These are phyloP conservation scores for Lagothrix lagotricha DNA, from an alignment of 2,797 vertebrate species.

Conservation along the genomic window DNA sequence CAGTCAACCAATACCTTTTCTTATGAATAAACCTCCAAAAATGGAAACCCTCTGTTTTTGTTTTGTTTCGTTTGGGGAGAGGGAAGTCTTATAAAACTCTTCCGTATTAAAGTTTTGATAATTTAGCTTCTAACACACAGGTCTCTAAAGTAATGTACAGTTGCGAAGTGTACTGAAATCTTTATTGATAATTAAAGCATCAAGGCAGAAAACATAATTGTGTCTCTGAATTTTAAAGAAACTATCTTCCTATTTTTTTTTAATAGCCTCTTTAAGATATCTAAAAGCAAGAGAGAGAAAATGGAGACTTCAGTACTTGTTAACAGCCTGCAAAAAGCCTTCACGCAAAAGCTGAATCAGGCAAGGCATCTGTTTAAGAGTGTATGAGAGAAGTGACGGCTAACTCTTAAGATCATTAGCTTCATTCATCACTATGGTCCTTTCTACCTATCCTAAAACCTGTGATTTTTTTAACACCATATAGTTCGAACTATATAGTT, in stretches of 20 bases:
- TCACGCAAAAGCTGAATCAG: neutral
- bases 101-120: neutral
- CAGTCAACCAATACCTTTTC: neutral
- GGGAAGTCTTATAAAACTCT: neutral
- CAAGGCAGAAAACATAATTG: slow-evolving; percentile 7
- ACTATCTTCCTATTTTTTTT: neutral
- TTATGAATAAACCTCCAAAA: neutral
- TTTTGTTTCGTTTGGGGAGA: neutral
- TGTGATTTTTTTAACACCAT: neutral
- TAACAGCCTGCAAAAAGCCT: neutral
- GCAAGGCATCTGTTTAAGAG: slow-evolving; percentile 13
- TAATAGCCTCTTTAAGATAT: neutral
- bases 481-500: neutral
- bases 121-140: neutral
- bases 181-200: slow-evolving; percentile 24
- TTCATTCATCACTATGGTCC: neutral
- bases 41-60: neutral
- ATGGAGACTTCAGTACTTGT: neutral
- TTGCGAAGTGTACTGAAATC: neutral
- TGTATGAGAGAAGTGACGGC: neutral
- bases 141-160: neutral
- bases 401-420: neutral
- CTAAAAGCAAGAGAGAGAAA: slow-evolving; percentile 16
- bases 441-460: neutral
- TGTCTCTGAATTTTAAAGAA: neutral